Percentiles rank a stretch among this genome's conserved stretches.
These are phyloP conservation scores for Trichonephila clavipes DNA, from an alignment of 1,140 invertebrate genomes.

Conservation along the genomic window DNA sequence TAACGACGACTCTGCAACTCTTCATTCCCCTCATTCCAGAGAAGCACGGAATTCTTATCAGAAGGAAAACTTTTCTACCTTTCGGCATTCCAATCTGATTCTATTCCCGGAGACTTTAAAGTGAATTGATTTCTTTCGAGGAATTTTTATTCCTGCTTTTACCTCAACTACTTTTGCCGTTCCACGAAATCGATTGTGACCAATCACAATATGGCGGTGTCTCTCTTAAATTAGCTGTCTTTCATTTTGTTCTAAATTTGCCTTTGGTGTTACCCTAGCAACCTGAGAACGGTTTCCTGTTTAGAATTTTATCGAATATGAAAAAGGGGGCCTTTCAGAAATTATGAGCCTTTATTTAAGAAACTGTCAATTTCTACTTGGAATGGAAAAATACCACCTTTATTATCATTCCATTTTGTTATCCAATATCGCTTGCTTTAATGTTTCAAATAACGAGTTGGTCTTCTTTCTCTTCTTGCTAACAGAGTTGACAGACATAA, in stretches of 20 bases:
- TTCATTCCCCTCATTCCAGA: conserved; percentile 34
- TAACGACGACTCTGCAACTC: conserved; percentile 68
- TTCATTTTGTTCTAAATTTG: conserved; percentile 31
- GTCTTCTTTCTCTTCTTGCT: neutral
- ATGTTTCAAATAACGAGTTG: neutral
- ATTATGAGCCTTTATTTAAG: neutral
- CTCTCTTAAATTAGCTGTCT: conserved; percentile 41
- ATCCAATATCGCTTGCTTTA: neutral
- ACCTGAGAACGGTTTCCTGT: neutral
- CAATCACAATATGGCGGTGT: conserved; percentile 48
- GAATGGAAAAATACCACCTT: neutral
- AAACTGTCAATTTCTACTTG: conserved; percentile 3
- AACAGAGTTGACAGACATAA: conserved; percentile 14
- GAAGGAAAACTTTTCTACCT: conserved; percentile 48
- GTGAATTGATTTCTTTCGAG: conserved; percentile 54
- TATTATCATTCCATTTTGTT: neutral
- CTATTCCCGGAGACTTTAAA: conserved; percentile 8
- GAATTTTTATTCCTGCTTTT: conserved; percentile 7
- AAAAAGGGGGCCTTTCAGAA: neutral
- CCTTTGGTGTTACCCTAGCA: conserved; percentile 28
- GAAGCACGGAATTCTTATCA: conserved; percentile 65
- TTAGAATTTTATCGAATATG: conserved; percentile 9
- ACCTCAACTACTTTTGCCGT: neutral
- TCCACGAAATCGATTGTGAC: conserved; percentile 31
- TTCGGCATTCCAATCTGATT: conserved; percentile 67